Percentiles rank a stretch among this genome's conserved stretches.
Evolutionary conservation across 2,888 invertebrate species (phyloP).

Genomic region (Emesis castigata): DNA sequence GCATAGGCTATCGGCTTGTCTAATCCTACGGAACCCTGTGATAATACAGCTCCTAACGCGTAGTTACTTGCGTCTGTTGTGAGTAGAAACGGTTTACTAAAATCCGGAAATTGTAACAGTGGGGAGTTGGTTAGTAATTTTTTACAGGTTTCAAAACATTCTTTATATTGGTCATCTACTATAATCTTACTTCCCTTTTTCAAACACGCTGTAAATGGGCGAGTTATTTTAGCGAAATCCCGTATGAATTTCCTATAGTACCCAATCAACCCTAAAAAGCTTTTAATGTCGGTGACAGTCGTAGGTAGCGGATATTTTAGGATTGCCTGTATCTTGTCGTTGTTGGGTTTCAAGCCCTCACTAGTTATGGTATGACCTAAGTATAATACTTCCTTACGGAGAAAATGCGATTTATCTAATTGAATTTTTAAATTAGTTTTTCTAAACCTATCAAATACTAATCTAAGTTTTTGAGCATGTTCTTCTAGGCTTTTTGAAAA

Average conservation of each 20-base stretch:
- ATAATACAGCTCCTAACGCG: slow-evolving; percentile 69
- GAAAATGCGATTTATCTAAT: slow-evolving; percentile 63
- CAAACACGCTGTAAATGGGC: slow-evolving; percentile 62
- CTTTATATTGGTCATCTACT: slow-evolving; percentile 43
- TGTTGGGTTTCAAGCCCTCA: slow-evolving; percentile 67
- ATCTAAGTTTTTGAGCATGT: slow-evolving; percentile 59
- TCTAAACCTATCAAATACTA: slow-evolving; percentile 61
- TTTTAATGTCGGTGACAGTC: slow-evolving; percentile 64
- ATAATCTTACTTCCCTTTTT: slow-evolving; percentile 52
- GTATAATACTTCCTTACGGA: slow-evolving; percentile 69
- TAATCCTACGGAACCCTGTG: slow-evolving; percentile 65
- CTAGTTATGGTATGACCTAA: slow-evolving; percentile 71
- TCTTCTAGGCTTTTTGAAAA: slow-evolving; percentile 64
- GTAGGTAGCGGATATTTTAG: slow-evolving; percentile 64
- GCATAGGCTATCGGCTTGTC: slow-evolving; percentile 65
- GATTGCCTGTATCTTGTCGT: slow-evolving; percentile 59
- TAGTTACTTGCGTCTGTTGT: slow-evolving; percentile 69
- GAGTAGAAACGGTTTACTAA: slow-evolving; percentile 34
- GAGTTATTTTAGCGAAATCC: slow-evolving; percentile 58
- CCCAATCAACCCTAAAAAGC: slow-evolving; percentile 74
- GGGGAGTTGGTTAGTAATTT: slow-evolving; percentile 33
- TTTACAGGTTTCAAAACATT: slow-evolving; percentile 52
- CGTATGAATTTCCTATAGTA: slow-evolving; percentile 75
- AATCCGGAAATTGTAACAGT: slow-evolving; percentile 28
- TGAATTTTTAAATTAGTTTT: slow-evolving; percentile 63